These are phyloP conservation scores for Pungitius pungitius DNA, from an alignment of 2,113 vertebrate genomes.

Conservation along the genomic window DNA sequence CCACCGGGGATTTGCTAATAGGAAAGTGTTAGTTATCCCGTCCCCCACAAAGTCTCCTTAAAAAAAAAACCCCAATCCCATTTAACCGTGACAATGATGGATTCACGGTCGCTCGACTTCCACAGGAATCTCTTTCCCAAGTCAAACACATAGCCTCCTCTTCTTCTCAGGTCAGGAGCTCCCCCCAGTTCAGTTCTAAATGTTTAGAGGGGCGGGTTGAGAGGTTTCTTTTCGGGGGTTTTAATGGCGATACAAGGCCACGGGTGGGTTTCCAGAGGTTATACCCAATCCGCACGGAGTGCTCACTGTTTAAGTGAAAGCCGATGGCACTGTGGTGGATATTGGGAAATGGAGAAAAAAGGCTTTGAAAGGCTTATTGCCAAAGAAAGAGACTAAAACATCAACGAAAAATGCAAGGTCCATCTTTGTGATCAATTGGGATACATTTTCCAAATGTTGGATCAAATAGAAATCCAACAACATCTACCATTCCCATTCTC, in stretches of 20 bases:
- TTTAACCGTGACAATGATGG: constrained; percentile 82
- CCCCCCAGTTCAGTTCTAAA: constrained; percentile 32
- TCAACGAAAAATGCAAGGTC: not conserved
- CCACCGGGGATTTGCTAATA: constrained; percentile 56
- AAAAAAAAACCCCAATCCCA: constrained; percentile 41
- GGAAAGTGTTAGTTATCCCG: constrained; percentile 55
- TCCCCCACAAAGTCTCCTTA: constrained; percentile 49
- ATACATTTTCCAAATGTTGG: not conserved
- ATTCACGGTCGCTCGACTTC: constrained; percentile 73
- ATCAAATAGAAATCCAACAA: not conserved
- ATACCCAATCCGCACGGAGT: constrained; percentile 63
- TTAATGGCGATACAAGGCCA: constrained; percentile 58
- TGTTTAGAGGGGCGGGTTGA: constrained; percentile 30
- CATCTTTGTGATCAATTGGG: not conserved
- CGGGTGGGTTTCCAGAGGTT: constrained; percentile 55
- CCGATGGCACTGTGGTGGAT: constrained; percentile 75
- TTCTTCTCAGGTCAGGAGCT: constrained; percentile 36
- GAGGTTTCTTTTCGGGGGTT: constrained; percentile 39
- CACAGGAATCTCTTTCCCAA: constrained; percentile 63
- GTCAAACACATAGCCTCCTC: constrained; percentile 59
- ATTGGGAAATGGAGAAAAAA: constrained; percentile 12
- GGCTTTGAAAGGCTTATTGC: not conserved
- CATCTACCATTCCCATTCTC: not conserved
- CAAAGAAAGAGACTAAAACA: not conserved
- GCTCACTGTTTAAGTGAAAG: constrained; percentile 64